phyloP scores from a whole-genome alignment of 2,888 invertebrate genomes.

The Strigamia maritima region DNA sequence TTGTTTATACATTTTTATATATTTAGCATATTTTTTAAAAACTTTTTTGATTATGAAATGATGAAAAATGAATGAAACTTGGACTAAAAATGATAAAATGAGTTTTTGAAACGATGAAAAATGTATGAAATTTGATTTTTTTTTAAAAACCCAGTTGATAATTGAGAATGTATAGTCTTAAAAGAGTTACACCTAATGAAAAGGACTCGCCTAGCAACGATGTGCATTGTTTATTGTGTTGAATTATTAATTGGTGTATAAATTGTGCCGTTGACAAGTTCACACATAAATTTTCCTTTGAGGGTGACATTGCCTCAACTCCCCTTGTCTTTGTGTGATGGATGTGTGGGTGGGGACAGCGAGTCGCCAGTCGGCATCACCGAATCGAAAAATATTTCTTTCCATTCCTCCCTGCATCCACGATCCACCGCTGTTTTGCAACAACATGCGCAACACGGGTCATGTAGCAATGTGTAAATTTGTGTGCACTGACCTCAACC shows the following conservation, averaged over 20 bases:
- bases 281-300: conserved; percentile 9
- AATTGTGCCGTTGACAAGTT: conserved; percentile 14
- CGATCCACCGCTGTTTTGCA: background rate
- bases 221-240: conserved; percentile 23
- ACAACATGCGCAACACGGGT: conserved; percentile 2
- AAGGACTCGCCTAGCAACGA: conserved; percentile 15
- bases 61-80: too few relatives aligned
- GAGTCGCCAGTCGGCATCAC: background rate
- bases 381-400: background rate
- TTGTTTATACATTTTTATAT: too few relatives aligned
- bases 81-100: too few relatives aligned
- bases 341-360: conserved; percentile 7
- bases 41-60: too few relatives aligned
- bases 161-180: background rate
- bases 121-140: too few relatives aligned
- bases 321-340: conserved; percentile 15
- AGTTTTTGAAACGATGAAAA: too few relatives aligned
- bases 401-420: background rate
- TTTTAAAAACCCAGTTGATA: too few relatives aligned
- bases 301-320: conserved; percentile 23
- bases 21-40: too few relatives aligned
- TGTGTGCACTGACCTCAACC: conserved; percentile 2
- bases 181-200: background rate
- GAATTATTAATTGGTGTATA: conserved; percentile 23
- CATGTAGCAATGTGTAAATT: conserved; percentile 13